Conservation (phyloP, 2,113 vertebrate species). For the Cryptotis parvus region DNA sequence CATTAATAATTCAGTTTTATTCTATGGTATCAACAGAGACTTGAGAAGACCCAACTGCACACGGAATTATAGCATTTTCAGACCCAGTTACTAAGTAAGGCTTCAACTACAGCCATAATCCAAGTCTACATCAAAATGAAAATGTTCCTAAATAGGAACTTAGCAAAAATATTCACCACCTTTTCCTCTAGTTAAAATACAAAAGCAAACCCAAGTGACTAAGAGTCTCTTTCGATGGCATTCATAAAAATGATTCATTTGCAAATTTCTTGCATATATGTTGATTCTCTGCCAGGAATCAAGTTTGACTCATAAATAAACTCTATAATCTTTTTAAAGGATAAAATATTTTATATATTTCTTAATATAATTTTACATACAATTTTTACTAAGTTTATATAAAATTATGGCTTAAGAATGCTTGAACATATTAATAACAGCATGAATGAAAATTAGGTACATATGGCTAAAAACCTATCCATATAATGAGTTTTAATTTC, state of each 20-base stretch:
- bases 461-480: neutral
- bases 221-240: neutral
- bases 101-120: no score
- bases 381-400: neutral
- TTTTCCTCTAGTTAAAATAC: neutral
- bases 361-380: neutral
- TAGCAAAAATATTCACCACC: neutral
- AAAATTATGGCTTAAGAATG: neutral
- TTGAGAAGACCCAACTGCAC: neutral
- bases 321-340: slow-evolving; percentile 24
- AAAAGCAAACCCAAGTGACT: slow-evolving; percentile 12
- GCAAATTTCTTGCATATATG: neutral
- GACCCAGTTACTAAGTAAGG: neutral
- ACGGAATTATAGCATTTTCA: neutral
- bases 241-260: neutral
- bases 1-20: neutral
- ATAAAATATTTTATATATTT: neutral
- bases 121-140: no score
- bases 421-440: neutral
- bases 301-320: neutral
- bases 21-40: neutral
- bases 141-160: neutral
- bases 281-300: neutral
- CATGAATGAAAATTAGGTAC: neutral
- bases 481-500: slow-evolving; percentile 1